Percentiles rank a stretch among this genome's conserved stretches.
phyloP scores from a whole-genome alignment of 2,797 vertebrate species.

The Oophaga sylvatica region DNA sequence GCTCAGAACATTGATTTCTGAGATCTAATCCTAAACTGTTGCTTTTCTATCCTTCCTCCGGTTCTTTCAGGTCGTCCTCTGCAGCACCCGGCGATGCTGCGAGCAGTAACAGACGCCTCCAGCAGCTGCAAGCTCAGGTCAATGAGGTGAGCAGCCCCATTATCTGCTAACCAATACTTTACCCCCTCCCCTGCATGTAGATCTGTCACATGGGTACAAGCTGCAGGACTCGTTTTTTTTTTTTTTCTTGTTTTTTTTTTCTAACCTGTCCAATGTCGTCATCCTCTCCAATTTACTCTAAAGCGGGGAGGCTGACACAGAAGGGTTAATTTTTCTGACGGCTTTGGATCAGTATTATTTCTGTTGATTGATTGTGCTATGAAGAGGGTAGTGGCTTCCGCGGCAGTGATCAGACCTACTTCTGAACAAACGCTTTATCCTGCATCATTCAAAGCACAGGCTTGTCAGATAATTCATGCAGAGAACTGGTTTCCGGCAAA shows the following conservation, averaged over 20 bases:
- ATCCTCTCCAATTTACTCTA: not conserved
- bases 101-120: constrained; percentile 74
- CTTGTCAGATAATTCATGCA: constrained; percentile 2
- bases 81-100: constrained; percentile 64
- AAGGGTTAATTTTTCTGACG: not conserved
- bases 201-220: not conserved
- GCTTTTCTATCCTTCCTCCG: not conserved
- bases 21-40: not conserved
- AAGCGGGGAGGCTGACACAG: not conserved
- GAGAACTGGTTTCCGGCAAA: constrained; percentile 22
- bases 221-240: not conserved
- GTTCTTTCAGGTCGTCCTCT: constrained; percentile 69
- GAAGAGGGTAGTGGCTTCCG: not conserved
- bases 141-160: constrained; percentile 72
- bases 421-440: constrained; percentile 41
- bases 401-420: constrained; percentile 40
- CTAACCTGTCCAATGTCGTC: not conserved
- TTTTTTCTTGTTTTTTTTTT: too few species aligned
- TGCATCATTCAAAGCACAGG: constrained; percentile 4
- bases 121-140: constrained; percentile 80
- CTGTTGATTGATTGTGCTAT: not conserved
- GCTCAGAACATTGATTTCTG: not conserved
- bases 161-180: not conserved
- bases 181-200: not conserved
- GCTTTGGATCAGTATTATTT: not conserved